phyloP scores from a whole-genome alignment of 2,797 vertebrate genomes.

The Acanthis flammea region DNA sequence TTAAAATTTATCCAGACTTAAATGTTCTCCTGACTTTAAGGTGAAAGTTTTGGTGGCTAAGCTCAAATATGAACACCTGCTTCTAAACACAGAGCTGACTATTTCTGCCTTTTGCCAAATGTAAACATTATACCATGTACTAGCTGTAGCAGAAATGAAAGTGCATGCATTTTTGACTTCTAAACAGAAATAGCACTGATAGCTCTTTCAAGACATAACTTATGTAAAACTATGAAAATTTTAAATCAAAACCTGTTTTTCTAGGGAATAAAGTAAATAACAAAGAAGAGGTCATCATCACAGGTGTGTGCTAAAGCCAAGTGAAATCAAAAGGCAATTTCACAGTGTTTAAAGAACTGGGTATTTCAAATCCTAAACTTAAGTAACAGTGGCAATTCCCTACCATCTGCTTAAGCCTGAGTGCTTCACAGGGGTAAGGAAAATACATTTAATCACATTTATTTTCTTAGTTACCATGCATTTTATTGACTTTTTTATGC shows the following conservation, averaged over 20 bases:
- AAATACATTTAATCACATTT: neutral
- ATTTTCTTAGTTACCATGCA: neutral
- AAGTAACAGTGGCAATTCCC: neutral
- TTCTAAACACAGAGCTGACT: neutral
- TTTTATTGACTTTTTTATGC: neutral
- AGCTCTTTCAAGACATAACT: neutral
- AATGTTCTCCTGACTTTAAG: neutral
- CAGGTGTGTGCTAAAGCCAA: neutral
- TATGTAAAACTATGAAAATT: neutral
- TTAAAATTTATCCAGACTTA: neutral
- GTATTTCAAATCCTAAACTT: neutral
- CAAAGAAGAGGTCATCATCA: neutral
- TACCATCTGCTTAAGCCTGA: neutral
- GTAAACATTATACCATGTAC: neutral
- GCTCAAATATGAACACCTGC: neutral
- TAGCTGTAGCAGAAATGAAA: neutral
- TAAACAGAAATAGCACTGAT: neutral
- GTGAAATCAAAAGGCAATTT: neutral
- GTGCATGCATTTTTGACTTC: neutral
- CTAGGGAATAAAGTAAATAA: neutral
- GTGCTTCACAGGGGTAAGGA: neutral
- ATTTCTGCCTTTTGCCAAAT: neutral
- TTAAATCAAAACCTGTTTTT: neutral
- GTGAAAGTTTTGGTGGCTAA: neutral
- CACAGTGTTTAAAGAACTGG: neutral